phyloP scores from a whole-genome alignment of 2,797 vertebrate species.

The Chaetophractus vellerosus region DNA sequence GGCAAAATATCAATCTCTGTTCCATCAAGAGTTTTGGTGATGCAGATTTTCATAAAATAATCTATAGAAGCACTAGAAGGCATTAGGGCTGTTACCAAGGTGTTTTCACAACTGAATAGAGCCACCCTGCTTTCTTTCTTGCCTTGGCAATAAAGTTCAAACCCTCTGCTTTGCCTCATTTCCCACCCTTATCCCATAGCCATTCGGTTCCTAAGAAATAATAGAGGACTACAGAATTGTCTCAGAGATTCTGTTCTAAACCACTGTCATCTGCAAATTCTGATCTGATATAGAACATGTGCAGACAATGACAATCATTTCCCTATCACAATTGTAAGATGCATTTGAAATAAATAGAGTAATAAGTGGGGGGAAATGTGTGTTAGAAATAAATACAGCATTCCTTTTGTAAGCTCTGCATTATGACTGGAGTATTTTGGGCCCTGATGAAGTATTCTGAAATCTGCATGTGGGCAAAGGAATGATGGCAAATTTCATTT shows the following conservation, averaged over 20 bases:
- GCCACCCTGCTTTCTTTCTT: not conserved
- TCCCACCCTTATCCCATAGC: not conserved
- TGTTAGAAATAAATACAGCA: not conserved
- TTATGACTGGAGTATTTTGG: not conserved
- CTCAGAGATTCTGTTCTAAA: not conserved
- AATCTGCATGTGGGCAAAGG: not conserved
- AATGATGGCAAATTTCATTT: conserved; percentile 14
- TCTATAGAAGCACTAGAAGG: not conserved
- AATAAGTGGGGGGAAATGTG: not conserved
- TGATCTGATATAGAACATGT: not conserved
- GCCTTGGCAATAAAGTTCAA: not conserved
- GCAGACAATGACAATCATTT: not conserved
- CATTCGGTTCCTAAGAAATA: not conserved
- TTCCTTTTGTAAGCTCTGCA: not conserved
- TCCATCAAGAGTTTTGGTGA: not conserved
- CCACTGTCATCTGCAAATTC: not conserved
- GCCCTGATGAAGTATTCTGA: not conserved
- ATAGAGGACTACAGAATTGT: not conserved
- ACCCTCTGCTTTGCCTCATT: not conserved
- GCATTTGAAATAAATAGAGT: not conserved
- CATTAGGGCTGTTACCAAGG: not conserved
- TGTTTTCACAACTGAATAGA: not conserved
- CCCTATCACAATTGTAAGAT: not conserved
- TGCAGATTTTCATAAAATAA: not conserved
- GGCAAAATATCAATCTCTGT: not conserved